Conservation (phyloP, 2,113 vertebrate genomes). For the Cervus canadensis region DNA sequence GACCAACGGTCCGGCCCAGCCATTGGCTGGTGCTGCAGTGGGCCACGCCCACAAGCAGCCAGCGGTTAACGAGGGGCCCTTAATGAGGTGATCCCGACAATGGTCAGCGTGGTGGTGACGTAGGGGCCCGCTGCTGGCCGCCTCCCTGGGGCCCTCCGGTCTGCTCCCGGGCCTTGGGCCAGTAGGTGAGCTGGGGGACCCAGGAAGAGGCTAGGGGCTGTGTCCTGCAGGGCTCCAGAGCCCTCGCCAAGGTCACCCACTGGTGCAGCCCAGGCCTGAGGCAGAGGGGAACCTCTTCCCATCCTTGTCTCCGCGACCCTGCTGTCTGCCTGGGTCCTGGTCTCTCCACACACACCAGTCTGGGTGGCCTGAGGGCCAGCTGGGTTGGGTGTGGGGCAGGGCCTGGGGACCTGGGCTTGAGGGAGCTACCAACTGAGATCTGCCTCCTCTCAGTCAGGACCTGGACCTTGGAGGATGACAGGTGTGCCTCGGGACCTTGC, state of each 20-base stretch:
- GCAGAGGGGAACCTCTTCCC: not conserved
- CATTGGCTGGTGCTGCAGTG: not conserved
- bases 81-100: not conserved
- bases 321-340: not conserved
- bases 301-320: rapidly evolving
- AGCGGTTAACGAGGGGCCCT: rapidly evolving
- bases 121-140: not conserved
- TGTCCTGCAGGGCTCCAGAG: not conserved
- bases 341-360: not conserved
- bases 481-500: not conserved
- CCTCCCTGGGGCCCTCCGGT: not conserved
- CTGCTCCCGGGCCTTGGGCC: not conserved
- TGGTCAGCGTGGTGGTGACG: not conserved
- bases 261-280: not conserved
- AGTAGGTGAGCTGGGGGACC: not conserved
- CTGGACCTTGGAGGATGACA: not conserved
- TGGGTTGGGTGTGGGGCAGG: not conserved
- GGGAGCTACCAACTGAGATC: not conserved
- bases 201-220: not conserved
- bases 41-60: not conserved
- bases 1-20: not conserved
- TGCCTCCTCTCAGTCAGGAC: not conserved
- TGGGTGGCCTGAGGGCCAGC: not conserved
- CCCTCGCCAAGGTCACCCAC: not conserved
- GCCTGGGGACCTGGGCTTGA: not conserved